Conservation (phyloP, 2,888 invertebrate genomes). For the Ypsolopha scabrella region DNA sequence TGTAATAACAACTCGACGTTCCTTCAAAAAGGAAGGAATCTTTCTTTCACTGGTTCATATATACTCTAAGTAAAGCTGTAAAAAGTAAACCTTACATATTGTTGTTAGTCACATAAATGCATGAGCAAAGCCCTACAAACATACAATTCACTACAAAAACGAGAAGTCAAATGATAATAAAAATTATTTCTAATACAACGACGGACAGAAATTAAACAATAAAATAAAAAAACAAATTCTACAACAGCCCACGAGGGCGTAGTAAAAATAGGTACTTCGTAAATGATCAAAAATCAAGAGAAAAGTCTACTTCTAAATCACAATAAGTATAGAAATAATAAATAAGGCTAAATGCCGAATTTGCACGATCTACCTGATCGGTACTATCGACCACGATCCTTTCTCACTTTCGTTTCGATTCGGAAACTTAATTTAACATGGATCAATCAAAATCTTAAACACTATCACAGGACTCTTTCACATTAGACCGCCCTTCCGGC, state of each 20-base stretch:
- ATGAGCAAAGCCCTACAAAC: slow-evolving; percentile 27
- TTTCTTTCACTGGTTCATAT: background rate
- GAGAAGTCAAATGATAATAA: slow-evolving; percentile 45
- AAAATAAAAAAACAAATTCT: slow-evolving; percentile 1
- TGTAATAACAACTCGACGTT: background rate
- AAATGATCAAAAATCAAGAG: slow-evolving; percentile 11
- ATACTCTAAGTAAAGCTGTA: slow-evolving; percentile 1
- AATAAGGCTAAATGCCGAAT: slow-evolving; percentile 14
- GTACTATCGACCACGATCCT: background rate
- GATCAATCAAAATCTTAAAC: too few relatives aligned
- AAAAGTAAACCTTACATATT: background rate
- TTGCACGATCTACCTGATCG: background rate
- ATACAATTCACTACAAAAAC: slow-evolving; percentile 34
- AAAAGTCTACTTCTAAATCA: slow-evolving; percentile 28
- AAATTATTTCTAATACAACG: slow-evolving; percentile 23
- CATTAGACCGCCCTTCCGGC: slow-evolving; percentile 86
- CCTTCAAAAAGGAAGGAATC: slow-evolving; percentile 1
- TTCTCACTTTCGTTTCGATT: background rate
- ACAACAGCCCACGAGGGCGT: background rate
- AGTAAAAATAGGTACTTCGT: slow-evolving; percentile 18
- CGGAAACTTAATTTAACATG: background rate
- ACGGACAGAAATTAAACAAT: slow-evolving; percentile 21
- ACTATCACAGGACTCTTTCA: slow-evolving; percentile 16
- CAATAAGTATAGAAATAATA: slow-evolving; percentile 20
- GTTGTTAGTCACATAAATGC: slow-evolving; percentile 46